Base-by-base conservation (phyloP, 2,888 invertebrate genomes). In the Scaptomyza cyrtandrae region DNA sequence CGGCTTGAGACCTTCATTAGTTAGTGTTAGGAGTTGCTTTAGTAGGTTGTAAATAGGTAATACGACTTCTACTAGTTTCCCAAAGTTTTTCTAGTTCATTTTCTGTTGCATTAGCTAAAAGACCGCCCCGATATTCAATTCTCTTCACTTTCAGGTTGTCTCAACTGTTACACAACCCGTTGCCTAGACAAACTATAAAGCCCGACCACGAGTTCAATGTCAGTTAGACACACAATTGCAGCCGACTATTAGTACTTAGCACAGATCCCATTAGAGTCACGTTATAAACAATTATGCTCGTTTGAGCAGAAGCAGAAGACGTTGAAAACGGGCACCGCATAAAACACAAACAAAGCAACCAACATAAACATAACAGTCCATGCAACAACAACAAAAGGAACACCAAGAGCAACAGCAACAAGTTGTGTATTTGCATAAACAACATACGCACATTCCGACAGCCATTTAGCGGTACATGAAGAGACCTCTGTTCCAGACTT, bases 351-450 rank as follows among this genome's bases (percentile, higher is more conserved):
- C 64, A 53, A 64, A 58, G 35, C 46, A 50, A 64, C 45, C 56
- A 37, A 52, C 37, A 24, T 5, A 70, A 44, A 52, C 49, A 44
- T 70, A 59, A 62, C 76, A 64, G 53, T 54, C 50, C 50, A 44
- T 33, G 41, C 49, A 16, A 37, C 60, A 59, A 52, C 37, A 49
- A 33, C 39, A 46, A 37, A 65, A 56, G 6, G 27, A 19, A 19
- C 6, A n/a, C n/a, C n/a, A n/a, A n/a, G n/a, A 29, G 37, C 56
- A 48, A 44, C 58, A 63, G 31, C 52, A 59, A 57, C 49, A 52
- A 63, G 55, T 71, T 76, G 71, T 59, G 70, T 64, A 83, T 83
- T 84, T 84, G 85, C 82, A 83, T 83, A 80, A 80, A 78, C 79
- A 77, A 75, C 72, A 70, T 70, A 78, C 76, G 78, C 78, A 81